Conservation (phyloP, 2,113 vertebrate genomes). For the Cariama cristata region DNA sequence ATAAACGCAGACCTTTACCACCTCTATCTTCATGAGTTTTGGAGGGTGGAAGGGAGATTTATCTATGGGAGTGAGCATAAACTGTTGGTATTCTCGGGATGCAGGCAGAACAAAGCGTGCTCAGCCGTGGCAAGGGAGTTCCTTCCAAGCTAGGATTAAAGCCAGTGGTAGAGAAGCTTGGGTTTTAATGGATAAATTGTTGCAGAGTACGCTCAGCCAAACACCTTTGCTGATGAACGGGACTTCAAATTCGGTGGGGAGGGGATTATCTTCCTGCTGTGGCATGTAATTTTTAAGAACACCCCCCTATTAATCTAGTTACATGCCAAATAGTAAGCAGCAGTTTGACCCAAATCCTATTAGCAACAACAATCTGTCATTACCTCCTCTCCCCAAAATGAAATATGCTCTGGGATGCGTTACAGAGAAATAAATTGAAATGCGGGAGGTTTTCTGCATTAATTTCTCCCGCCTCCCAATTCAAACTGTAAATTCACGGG, state of each 20-base stretch:
- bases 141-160: slow-evolving; percentile 64
- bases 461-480: neutral
- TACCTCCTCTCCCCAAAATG: neutral
- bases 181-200: slow-evolving; percentile 61
- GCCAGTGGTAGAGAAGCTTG: neutral
- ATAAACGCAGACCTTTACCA: neutral
- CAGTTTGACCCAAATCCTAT: slow-evolving; percentile 67
- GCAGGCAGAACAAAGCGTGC: neutral
- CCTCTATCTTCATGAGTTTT: neutral
- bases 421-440: slow-evolving; percentile 1
- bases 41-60: neutral
- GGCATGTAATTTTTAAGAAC: slow-evolving; percentile 43
- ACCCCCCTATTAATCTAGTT: slow-evolving; percentile 51
- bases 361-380: slow-evolving; percentile 17
- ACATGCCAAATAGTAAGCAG: slow-evolving; percentile 31
- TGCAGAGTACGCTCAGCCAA: slow-evolving; percentile 17
- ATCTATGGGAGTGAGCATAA: neutral
- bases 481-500: neutral
- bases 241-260: slow-evolving; percentile 37
- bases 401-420: neutral
- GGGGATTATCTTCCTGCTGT: slow-evolving; percentile 23
- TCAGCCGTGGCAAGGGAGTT: neutral
- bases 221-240: slow-evolving; percentile 16
- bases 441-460: neutral
- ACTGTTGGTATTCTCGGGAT: neutral